Percentiles rank a stretch among this genome's conserved stretches.
Evolutionary conservation across 2,113 vertebrate genomes (phyloP).

Genomic region (Ranitomeya imitator): DNA sequence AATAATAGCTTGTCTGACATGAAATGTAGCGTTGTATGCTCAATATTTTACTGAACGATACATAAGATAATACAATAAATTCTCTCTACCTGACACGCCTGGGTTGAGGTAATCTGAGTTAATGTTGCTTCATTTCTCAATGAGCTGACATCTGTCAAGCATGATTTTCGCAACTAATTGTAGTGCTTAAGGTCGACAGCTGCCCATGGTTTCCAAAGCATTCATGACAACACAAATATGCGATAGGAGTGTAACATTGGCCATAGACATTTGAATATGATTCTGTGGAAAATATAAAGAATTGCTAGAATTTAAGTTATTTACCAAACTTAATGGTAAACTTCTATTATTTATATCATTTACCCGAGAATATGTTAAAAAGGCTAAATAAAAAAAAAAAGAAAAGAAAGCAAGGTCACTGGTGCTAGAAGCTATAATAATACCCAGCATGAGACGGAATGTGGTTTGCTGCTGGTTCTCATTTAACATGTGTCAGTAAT

Average conservation of each 20-base stretch:
- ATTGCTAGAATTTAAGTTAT: not conserved
- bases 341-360: not conserved
- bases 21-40: slow-evolving; percentile 59
- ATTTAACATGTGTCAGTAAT: not conserved
- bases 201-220: slow-evolving; percentile 56
- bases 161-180: slow-evolving; percentile 59
- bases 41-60: slow-evolving; percentile 61
- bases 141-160: slow-evolving; percentile 58
- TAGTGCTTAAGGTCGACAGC: slow-evolving; percentile 41
- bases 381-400: not conserved
- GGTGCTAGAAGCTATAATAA: not conserved
- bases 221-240: not conserved
- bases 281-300: not conserved
- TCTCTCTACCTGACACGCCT: slow-evolving; percentile 59
- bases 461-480: not conserved
- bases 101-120: slow-evolving; percentile 58
- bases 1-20: slow-evolving; percentile 58
- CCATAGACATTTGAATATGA: not conserved
- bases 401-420: not conserved
- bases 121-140: slow-evolving; percentile 58
- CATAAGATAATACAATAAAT: slow-evolving; percentile 60
- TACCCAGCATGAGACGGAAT: not conserved
- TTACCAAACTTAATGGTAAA: not conserved
- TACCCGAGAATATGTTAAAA: not conserved
- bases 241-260: not conserved